Percentiles rank a stretch among this genome's conserved stretches.
phyloP scores from a whole-genome alignment of 2,113 vertebrate species.

The Phainopepla nitens region DNA sequence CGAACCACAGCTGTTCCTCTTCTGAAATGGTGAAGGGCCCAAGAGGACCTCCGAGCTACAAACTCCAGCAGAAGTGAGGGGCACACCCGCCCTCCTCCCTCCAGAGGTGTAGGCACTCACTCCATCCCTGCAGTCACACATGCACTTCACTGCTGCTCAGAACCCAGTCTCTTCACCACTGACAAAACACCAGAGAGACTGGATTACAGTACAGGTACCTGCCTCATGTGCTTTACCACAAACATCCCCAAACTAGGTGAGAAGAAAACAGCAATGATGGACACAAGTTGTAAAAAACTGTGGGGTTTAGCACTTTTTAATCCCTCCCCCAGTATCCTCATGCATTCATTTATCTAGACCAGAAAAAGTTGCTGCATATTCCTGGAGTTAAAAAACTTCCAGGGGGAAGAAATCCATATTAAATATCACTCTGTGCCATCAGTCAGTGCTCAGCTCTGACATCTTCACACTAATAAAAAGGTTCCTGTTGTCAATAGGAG shows the following conservation, averaged over 20 bases:
- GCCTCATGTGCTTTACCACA: background rate
- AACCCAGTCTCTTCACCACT: background rate
- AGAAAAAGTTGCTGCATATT: background rate
- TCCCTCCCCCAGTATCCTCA: background rate
- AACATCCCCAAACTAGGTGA: background rate
- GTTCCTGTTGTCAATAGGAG: background rate
- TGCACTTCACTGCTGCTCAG: fast-evolving
- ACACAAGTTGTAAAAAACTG: background rate
- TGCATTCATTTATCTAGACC: background rate
- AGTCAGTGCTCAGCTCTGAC: background rate
- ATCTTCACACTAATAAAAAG: background rate
- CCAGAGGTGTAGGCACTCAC: background rate
- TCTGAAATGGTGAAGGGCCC: conserved; percentile 4
- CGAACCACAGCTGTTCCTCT: conserved; percentile 47
- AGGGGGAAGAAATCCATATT: background rate
- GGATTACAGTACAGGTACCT: background rate
- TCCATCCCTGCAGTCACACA: background rate
- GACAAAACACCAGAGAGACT: background rate
- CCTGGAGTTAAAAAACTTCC: background rate
- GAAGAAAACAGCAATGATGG: background rate
- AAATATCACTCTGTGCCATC: background rate
- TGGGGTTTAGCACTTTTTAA: background rate
- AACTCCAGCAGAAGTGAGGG: background rate
- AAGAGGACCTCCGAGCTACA: background rate
- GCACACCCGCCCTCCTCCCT: background rate